phyloP scores from a whole-genome alignment of 1,140 invertebrate genomes.

The Brevipalpus yothersi region DNA sequence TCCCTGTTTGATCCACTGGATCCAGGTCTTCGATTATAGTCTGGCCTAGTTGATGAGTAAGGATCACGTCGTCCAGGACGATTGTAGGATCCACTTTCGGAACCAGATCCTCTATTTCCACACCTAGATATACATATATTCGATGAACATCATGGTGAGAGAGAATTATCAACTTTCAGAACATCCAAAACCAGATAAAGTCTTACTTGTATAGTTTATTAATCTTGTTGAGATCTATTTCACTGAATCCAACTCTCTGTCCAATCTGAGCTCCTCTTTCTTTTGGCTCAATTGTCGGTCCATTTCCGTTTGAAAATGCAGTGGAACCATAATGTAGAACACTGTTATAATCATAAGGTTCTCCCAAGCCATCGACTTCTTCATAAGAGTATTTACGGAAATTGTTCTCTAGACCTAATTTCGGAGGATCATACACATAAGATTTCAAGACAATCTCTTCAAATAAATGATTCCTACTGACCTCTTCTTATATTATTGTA shows the following conservation, averaged over 20 bases:
- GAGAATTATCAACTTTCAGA: too few species aligned
- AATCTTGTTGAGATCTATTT: slow-evolving; percentile 24
- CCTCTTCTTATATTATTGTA: slow-evolving; percentile 31
- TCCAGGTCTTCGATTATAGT: too few species aligned
- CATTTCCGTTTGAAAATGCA: slow-evolving; percentile 19
- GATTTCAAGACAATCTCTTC: neutral
- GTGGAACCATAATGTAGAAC: slow-evolving; percentile 9
- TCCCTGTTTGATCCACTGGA: too few species aligned
- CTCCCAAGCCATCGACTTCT: slow-evolving; percentile 2
- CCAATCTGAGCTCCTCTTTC: slow-evolving; percentile 17
- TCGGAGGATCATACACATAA: neutral
- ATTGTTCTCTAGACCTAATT: slow-evolving; percentile 7
- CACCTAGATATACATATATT: too few species aligned
- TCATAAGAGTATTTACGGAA: slow-evolving; percentile 11
- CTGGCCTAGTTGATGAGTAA: too few species aligned
- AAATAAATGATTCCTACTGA: neutral
- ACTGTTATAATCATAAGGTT: slow-evolving; percentile 7
- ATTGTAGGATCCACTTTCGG: too few species aligned
- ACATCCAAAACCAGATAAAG: too few species aligned
- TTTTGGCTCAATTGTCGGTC: slow-evolving; percentile 26
- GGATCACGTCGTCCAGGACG: too few species aligned
- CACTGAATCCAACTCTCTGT: slow-evolving; percentile 21
- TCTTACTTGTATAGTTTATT: slow-evolving; percentile 22
- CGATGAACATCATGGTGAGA: too few species aligned
- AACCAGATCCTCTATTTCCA: too few species aligned